Percentiles rank a stretch among this genome's conserved stretches.
Evolutionary conservation across 2,113 vertebrate genomes (phyloP).

Genomic region (Lycaon pictus): DNA sequence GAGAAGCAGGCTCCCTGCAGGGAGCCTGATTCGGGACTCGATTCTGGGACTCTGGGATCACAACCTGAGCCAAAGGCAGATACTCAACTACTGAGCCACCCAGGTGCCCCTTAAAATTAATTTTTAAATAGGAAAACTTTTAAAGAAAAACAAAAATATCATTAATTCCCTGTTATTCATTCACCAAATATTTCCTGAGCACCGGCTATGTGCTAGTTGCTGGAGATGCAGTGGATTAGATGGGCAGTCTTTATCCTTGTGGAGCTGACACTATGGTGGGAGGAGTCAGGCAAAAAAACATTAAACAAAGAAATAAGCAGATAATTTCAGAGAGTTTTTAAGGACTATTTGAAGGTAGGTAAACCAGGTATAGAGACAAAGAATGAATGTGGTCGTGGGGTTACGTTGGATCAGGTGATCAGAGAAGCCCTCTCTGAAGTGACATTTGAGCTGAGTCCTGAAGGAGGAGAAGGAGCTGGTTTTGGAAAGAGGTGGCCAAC

Average conservation of each 20-base stretch:
- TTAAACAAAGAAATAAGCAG: background rate
- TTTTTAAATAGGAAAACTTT: background rate
- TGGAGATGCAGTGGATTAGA: background rate
- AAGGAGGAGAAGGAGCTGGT: background rate
- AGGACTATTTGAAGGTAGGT: background rate
- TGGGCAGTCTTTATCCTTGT: background rate
- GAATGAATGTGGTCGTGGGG: background rate
- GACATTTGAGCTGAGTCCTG: background rate
- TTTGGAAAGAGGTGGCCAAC: background rate
- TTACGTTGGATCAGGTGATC: background rate
- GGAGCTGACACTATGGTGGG: background rate
- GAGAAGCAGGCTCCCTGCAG: too few species aligned
- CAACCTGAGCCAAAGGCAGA: too few species aligned
- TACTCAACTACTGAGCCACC: too few species aligned
- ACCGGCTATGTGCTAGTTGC: background rate
- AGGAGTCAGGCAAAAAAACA: background rate
- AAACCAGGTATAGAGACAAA: background rate
- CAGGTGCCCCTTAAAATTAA: too few species aligned
- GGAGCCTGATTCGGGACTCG: too few species aligned
- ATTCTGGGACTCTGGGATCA: too few species aligned
- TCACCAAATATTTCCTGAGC: background rate
- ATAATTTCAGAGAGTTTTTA: background rate
- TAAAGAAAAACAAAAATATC: conserved; percentile 15
- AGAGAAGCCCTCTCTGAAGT: background rate
- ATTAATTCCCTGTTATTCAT: background rate